Evolutionary conservation across 92 coral and sea anemone species (phyloP), one percentile per base, ranked within the genome.

Genomic region (Phenganax subtilis): DNA sequence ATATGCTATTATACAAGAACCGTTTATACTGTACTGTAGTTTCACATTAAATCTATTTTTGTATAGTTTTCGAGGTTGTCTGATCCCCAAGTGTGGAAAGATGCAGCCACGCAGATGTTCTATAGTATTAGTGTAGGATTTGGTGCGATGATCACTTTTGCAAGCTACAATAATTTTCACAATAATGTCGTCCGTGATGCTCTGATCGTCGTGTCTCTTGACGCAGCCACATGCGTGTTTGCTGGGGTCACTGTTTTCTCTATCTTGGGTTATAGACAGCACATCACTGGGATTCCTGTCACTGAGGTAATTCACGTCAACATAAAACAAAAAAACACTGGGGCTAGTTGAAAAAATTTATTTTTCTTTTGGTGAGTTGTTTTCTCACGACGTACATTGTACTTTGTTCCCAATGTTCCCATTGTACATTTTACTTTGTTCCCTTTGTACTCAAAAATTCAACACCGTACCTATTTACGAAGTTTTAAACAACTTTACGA

Each of bases 21-120:
- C 30, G 12, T 15, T 67, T 67, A 2, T 37, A 3, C 12, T 12
- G 73, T 67, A 15, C 12, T 67, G 30, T 67, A 37, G 2, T 37
- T 37, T 37, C 47, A 37, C 47, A 37, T 37, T 2, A 37, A 37
- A 37, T 37, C 47, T 37, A 37, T 73, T 10, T 54, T 53, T 61
- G 9, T 68, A 28, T 62, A 77, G 82, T 77, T 77, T 51, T 77
- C 82, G 14, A 77, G 29, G 57, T 60, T 94, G 20, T 60, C 79
- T 17, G 85, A 92, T 64, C 97, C 98, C 68, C 84, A 89, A 85
- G 97, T 92, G 54, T 92, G 97, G 97, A 90, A 91, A 63, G 88
- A 91, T 9, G 97, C 97, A 54, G 97, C 97, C 20, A 93, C 96
- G 1, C 97, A 92, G 86, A 92, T 92, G 79, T 92, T 92, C 87